Evolutionary conservation across 1,140 invertebrate species (phyloP), one percentile per base, ranked within the genome.

Genomic region (Neuroterus valhalla): DNA sequence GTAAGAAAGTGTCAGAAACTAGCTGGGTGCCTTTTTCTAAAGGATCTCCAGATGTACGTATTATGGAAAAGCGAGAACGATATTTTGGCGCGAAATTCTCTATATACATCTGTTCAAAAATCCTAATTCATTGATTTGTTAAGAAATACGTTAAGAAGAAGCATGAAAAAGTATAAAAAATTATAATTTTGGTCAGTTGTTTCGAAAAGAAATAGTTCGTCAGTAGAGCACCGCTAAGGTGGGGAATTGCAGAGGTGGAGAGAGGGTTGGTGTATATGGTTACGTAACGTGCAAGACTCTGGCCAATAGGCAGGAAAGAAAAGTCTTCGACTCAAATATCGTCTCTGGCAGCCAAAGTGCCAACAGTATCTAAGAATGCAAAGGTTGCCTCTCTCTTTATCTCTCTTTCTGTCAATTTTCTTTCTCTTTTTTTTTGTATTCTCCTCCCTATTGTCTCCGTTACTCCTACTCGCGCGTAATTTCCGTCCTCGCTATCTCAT

Each of bases 241-340:
- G 66, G 55, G 44, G 71, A 43, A 69, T 74, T 43, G 70, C 26
- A 31, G 55, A 52, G 5, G 38, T 38, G 62, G 62, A 45, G 68
- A 23, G 23, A 42, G 52, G 17, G 12, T 6, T 19, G 11, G 10
- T 48, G 26, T 10, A 43, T 55, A 17, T 71, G 66, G 66, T 81
- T 81, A 81, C 71, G 71, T 78, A 81, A 81, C 73, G 45, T 43
- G 19, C 15, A 81, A 74, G 78, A 78, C 48, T 66, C 71, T 69
- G 10, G 76, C 76, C 70, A 73, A 68, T 62, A 55, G 71, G 67
- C 68, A 70, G 50, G 17, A 70, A 68, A 45, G 44, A 75, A 72
- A 77, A 73, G 72, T 71, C 72, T 52, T 52, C 70, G 45, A 55
- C 44, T 81, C 50, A 73, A 81, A 74, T 45, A 76, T 48, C 77